Base-by-base conservation (phyloP, 1,140 invertebrate species). In the Antheraea mylitta region DNA sequence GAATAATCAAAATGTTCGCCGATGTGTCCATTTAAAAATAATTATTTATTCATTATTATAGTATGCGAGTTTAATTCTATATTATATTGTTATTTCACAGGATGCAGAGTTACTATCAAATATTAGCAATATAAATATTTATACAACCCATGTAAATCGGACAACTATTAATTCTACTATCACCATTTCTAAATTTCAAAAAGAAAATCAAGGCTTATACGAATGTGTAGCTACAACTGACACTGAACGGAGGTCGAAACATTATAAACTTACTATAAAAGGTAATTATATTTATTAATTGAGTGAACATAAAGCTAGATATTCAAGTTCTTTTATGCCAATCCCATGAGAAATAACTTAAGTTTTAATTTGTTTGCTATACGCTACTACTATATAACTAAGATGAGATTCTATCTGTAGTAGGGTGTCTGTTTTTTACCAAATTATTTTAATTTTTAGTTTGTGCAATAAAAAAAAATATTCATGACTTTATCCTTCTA, bases 161-260 rank as follows among this genome's bases (percentile, higher is more conserved):
- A 81, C 78, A 0, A 72, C 66, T 16, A 64, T 86, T 0, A 86
- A 87, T 64, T 87, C 87, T 18, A 80, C 80, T 0, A 48, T 87
- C 10, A 58, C 71, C 16, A 81, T 90, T 48, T 69, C 58, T n/a
- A 70, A 76, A 60, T 79, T 85, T 74, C 60, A 76, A 3, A 81
- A 84, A 1, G 79, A 85, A n/a, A 66, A 81, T 59, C 78, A 77
- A 37, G 85, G 82, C 0, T 78, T 74, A 71, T 91, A 91, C 58
- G 82, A 89, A 72, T 91, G 89, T 66, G 63, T 74, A 7, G 79
- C 79, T 8, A 66, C 53, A 7, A 88, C 71, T 38, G 67, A 74
- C 2, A 67, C 45, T 11, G 36, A 42, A n/a, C 64, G 42, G 6
- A 65, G 61, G 0, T 77, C 60, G 42, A 75, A 75, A 65, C 36